Evolutionary conservation across 2,888 invertebrate genomes (phyloP).

Genomic region (Apamea crenata): DNA sequence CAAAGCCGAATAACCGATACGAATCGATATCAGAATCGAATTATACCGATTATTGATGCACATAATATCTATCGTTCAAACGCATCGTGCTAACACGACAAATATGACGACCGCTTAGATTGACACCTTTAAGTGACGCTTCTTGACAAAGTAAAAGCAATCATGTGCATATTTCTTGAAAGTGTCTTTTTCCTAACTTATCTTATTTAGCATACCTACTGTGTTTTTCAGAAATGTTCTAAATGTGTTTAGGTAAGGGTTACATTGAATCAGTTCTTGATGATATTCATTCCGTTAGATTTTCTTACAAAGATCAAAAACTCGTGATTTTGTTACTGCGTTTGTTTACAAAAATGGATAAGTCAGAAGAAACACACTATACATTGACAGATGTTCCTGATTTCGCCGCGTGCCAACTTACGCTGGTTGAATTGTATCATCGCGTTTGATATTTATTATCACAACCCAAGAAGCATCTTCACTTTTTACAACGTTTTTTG

Average conservation of each 20-base stretch:
- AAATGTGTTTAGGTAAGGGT: not conserved
- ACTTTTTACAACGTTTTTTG: slow-evolving; percentile 36
- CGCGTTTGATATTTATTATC: slow-evolving; percentile 24
- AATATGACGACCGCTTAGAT: slow-evolving; percentile 6
- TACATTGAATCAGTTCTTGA: not conserved
- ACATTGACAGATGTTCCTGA: not conserved
- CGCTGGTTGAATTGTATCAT: not conserved
- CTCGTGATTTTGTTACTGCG: not conserved
- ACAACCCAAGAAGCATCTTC: slow-evolving; percentile 15
- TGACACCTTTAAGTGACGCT: not conserved
- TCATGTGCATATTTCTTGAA: not conserved
- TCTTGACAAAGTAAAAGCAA: not conserved
- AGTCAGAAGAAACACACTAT: not conserved
- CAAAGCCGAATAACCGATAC: slow-evolving; percentile 16
- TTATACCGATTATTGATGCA: slow-evolving; percentile 42
- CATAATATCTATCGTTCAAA: slow-evolving; percentile 28
- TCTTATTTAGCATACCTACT: not conserved
- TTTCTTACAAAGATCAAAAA: not conserved
- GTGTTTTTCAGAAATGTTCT: not conserved
- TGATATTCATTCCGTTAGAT: no score
- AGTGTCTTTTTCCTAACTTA: not conserved
- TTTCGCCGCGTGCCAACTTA: not conserved
- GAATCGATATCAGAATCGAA: slow-evolving; percentile 37
- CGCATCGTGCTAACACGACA: slow-evolving; percentile 18
- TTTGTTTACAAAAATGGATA: not conserved